phyloP scores from a whole-genome alignment of 2,888 invertebrate genomes.

The Ochropleura plecta region DNA sequence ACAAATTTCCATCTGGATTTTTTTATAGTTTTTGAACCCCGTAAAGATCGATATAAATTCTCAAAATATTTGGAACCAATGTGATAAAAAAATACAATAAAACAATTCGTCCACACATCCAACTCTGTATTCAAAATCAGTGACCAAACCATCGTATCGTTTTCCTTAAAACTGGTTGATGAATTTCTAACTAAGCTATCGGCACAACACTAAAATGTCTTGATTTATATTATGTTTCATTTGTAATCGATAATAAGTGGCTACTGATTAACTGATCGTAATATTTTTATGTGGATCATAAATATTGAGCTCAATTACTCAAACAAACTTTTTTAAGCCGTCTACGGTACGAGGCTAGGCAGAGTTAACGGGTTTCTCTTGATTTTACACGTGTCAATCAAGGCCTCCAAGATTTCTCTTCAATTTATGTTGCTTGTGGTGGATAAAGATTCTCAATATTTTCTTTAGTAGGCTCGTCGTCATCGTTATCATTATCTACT shows the following conservation, averaged over 20 bases:
- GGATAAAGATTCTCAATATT: background rate
- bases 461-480: background rate
- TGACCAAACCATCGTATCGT: background rate
- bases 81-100: background rate
- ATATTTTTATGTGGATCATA: conserved; percentile 66
- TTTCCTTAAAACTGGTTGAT: conserved; percentile 35
- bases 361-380: conserved; percentile 22
- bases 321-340: conserved; percentile 59
- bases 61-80: background rate
- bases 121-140: no score
- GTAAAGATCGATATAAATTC: no score
- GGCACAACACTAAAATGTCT: conserved; percentile 60
- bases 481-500: background rate
- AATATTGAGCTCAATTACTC: conserved; percentile 63
- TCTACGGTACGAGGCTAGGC: conserved; percentile 24
- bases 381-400: conserved; percentile 25
- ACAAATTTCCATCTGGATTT: no score
- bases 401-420: conserved; percentile 22
- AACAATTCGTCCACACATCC: background rate
- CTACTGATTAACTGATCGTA: conserved; percentile 67
- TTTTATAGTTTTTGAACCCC: no score
- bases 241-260: conserved; percentile 64
- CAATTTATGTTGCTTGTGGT: conserved; percentile 7
- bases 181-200: background rate
- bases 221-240: conserved; percentile 58